Percentiles rank a stretch among this genome's conserved stretches.
Evolutionary conservation across 2,888 invertebrate genomes (phyloP).

Genomic region (Teleogryllus oceanicus): DNA sequence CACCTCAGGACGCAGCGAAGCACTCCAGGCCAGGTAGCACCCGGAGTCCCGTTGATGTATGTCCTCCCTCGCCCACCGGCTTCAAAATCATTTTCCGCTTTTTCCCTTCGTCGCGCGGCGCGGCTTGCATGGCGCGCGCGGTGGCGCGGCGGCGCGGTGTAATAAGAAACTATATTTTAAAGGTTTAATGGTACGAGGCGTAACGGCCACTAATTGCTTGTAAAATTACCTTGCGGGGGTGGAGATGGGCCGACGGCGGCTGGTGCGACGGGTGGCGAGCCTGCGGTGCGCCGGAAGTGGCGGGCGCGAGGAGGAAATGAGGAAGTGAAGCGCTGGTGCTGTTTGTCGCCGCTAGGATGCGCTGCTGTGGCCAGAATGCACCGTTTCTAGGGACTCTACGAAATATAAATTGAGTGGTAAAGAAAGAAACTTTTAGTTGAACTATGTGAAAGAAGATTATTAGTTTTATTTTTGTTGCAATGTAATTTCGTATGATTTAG

Average conservation of each 20-base stretch:
- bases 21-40: too few relatives aligned
- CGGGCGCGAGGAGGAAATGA: constrained; percentile 42
- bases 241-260: constrained; percentile 33
- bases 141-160: not conserved
- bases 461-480: too few relatives aligned
- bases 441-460: too few relatives aligned
- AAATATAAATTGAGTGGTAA: too few relatives aligned
- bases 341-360: too few relatives aligned
- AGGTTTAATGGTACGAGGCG: constrained; percentile 50
- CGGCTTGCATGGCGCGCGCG: not conserved
- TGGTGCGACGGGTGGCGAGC: not conserved
- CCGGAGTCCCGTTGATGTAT: too few relatives aligned
- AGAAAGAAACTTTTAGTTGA: too few relatives aligned
- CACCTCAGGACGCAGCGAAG: too few relatives aligned
- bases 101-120: not conserved
- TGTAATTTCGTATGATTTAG: too few relatives aligned
- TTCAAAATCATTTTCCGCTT: not conserved
- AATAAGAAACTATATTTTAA: constrained; percentile 28
- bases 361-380: too few relatives aligned
- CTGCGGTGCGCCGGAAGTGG: not conserved
- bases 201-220: constrained; percentile 54
- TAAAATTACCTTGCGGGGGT: constrained; percentile 54
- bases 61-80: too few relatives aligned
- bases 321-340: constrained; percentile 35
- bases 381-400: too few relatives aligned